Evolutionary conservation across 2,888 invertebrate genomes (phyloP), one percentile per base, ranked within the genome.

Genomic region (Perizoma flavofasciatum): DNA sequence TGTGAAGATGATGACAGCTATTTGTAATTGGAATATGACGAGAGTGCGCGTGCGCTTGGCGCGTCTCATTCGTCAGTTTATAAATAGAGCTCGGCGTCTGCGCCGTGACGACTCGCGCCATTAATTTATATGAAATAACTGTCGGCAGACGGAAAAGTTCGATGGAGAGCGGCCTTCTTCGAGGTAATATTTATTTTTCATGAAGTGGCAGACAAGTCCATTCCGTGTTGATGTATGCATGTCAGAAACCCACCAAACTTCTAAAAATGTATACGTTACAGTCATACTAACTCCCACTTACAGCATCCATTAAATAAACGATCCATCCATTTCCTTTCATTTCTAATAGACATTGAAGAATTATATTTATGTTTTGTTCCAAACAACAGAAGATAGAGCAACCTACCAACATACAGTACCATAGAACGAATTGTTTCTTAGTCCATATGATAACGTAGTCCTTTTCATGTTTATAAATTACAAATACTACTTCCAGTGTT

Each of bases 51-150:
- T 86, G 90, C 87, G 85, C 86, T 87, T 88, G 81, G 81, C 83
- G 84, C 86, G 88, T 89, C 90, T 90, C 91, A 92, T 92, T 92
- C 91, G 92, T 92, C 92, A 90, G 89, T 82, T 87, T 92, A 92
- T 84, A 90, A 91, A 92, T 92, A 92, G 92, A 89, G 83, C 80
- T 79, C 85, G 81, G 89, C 88, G 91, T 90, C 91, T 91, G 92
- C 86, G 89, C 86, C 87, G 86, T 92, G 89, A 92, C 89, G 90
- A 90, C 90, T 90, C 89, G 82, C 89, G 86, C 92, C 91, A 91
- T 92, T 91, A 90, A 91, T 92, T 91, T 91, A 90, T 92, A 91
- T 91, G 89, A 92, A 91, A 92, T 92, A 91, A 90, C 90, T 91
- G 92, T 91, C 89, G 90, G 89, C 91, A 90, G 88, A 86, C 86